Percentiles rank a stretch among this genome's conserved stretches.
Evolutionary conservation across 2,797 vertebrate species (phyloP).

Genomic region (Mormyrus hasselquistii): DNA sequence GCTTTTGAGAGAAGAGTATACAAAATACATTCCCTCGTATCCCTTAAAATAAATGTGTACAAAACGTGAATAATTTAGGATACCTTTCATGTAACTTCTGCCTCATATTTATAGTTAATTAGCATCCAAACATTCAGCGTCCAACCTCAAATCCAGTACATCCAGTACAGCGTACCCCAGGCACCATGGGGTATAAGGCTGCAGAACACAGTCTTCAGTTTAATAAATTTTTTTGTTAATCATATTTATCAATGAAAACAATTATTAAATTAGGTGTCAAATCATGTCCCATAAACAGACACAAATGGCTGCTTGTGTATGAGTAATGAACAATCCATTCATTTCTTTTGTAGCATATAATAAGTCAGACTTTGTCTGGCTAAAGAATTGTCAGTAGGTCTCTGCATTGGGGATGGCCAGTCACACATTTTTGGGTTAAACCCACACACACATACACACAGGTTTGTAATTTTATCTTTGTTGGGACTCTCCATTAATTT

Average conservation of each 20-base stretch:
- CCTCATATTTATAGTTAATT: background rate
- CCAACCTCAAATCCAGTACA: slow-evolving; percentile 10
- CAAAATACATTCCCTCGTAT: background rate
- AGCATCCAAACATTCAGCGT: background rate
- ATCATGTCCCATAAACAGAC: background rate
- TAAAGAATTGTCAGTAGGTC: background rate
- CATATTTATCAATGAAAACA: background rate
- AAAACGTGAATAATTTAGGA: slow-evolving; percentile 17
- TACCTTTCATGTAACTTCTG: background rate
- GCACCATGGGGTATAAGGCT: background rate
- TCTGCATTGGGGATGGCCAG: background rate
- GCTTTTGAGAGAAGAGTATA: background rate
- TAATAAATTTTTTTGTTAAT: background rate
- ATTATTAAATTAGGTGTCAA: slow-evolving; percentile 1
- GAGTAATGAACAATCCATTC: background rate
- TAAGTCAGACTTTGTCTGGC: background rate
- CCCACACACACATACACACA: background rate
- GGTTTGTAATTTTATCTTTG: background rate
- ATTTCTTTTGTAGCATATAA: background rate
- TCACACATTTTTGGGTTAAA: background rate
- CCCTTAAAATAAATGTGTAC: slow-evolving; percentile 13
- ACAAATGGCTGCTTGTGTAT: background rate
- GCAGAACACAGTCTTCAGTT: background rate
- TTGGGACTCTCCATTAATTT: background rate
- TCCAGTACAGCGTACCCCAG: background rate